Evolutionary conservation across 2,888 invertebrate species (phyloP).

Genomic region (Thymelicus lineola): DNA sequence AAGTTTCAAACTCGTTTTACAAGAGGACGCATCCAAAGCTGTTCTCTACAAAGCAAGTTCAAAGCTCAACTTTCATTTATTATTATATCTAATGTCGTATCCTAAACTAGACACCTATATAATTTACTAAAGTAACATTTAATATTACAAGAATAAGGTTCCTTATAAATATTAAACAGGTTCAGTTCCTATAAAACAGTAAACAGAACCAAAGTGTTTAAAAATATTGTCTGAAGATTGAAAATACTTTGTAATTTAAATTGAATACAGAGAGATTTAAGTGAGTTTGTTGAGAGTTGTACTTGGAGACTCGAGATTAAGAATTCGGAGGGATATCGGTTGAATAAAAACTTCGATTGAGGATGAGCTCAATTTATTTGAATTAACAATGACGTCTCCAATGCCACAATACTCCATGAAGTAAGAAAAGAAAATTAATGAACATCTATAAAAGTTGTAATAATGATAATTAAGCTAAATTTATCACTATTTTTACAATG

Average conservation of each 20-base stretch:
- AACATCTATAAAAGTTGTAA: constrained; percentile 86
- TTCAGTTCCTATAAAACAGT: constrained; percentile 15
- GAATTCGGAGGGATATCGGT: constrained; percentile 55
- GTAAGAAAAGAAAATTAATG: constrained; percentile 83
- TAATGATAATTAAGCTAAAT: constrained; percentile 85
- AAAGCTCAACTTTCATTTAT: constrained; percentile 70
- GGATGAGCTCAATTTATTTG: constrained; percentile 85
- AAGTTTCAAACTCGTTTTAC: constrained; percentile 60
- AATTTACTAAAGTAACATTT: constrained; percentile 59
- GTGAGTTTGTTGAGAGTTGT: constrained; percentile 42
- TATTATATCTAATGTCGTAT: constrained; percentile 66
- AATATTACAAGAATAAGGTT: constrained; percentile 59
- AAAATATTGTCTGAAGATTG: constrained; percentile 48
- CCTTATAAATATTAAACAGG: constrained; percentile 24
- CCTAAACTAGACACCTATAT: constrained; percentile 71
- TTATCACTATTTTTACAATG: constrained; percentile 85
- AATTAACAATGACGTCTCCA: constrained; percentile 85
- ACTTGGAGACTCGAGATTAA: constrained; percentile 47
- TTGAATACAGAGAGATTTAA: constrained; percentile 38
- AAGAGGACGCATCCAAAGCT: constrained; percentile 61
- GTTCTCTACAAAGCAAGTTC: constrained; percentile 72
- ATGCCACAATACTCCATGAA: constrained; percentile 84
- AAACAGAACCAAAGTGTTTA: constrained; percentile 19
- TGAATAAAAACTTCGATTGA: constrained; percentile 80
- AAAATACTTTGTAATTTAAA: constrained; percentile 41